A percentile compares a stretch with the other conserved stretches of the same genome.
Evolutionary conservation across 2,113 vertebrate genomes (phyloP).

Genomic region (Ciconia stormi): DNA sequence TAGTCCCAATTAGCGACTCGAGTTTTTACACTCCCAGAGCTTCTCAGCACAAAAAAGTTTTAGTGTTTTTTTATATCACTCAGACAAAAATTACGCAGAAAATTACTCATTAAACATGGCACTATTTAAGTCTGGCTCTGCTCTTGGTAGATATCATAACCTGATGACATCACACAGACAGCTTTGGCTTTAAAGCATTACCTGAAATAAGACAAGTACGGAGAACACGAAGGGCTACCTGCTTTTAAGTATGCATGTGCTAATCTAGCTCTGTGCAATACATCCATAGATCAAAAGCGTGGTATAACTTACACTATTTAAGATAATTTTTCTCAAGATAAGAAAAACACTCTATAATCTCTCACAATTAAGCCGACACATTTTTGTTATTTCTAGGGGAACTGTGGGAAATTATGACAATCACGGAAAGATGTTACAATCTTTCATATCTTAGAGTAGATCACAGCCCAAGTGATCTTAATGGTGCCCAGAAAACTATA

Average conservation of each 20-base stretch:
- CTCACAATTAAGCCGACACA: not conserved
- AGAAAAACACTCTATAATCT: not conserved
- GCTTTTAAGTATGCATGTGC: not conserved
- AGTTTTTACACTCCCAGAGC: not conserved
- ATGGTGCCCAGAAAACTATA: not conserved
- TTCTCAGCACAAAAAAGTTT: not conserved
- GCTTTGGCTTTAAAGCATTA: not conserved
- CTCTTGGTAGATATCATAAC: not conserved
- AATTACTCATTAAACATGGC: not conserved
- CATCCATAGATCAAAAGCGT: not conserved
- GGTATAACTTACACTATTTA: not conserved
- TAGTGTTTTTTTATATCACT: not conserved
- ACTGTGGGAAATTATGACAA: not conserved
- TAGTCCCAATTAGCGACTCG: not conserved
- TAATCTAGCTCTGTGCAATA: not conserved
- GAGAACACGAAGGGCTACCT: not conserved
- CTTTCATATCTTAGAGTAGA: not conserved
- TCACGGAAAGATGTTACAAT: not conserved
- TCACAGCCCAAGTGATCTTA: not conserved
- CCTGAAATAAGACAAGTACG: not conserved
- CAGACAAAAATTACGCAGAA: not conserved
- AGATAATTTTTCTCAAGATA: not conserved
- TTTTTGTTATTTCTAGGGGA: constrained; percentile 13
- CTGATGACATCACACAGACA: not conserved
- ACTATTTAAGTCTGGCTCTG: not conserved